These are phyloP conservation scores for Diadumene lineata DNA, from an alignment of 92 coral and sea anemone genomes.

Conservation along the genomic window DNA sequence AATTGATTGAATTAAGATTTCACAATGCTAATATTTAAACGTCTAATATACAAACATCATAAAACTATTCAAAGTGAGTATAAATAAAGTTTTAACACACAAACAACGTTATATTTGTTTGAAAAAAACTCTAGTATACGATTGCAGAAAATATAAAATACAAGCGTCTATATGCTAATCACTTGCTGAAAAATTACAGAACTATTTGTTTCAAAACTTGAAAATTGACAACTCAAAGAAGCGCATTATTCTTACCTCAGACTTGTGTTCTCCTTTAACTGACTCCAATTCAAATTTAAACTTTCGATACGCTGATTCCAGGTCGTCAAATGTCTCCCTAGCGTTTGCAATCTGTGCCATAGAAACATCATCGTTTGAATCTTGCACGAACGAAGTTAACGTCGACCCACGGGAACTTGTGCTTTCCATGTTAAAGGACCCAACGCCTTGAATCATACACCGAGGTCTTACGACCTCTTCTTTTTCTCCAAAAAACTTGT, in stretches of 20 bases:
- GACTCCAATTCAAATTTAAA: conserved; percentile 88
- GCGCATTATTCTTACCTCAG: conserved; percentile 61
- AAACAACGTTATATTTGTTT: too few species aligned
- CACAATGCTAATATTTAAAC: too few species aligned
- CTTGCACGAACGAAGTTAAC: conserved; percentile 28
- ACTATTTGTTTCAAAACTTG: neutral
- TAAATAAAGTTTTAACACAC: neutral
- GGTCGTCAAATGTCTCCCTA: conserved; percentile 88
- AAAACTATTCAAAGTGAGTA: neutral
- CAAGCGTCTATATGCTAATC: conserved; percentile 49
- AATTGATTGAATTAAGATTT: too few species aligned
- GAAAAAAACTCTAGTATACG: too few species aligned
- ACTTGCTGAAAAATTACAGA: conserved; percentile 7
- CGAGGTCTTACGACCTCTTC: conserved; percentile 10
- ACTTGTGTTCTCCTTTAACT: conserved; percentile 86
- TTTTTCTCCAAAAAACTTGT: neutral
- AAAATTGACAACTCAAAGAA: neutral
- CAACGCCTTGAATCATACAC: neutral
- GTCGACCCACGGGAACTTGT: conserved; percentile 4
- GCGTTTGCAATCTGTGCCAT: conserved; percentile 88
- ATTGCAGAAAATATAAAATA: too few species aligned
- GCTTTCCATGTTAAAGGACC: neutral
- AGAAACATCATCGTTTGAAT: conserved; percentile 66
- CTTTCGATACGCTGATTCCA: conserved; percentile 90
- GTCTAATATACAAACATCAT: too few species aligned